Percentiles rank a stretch among this genome's conserved stretches.
These are phyloP conservation scores for Vombatus ursinus DNA, from an alignment of 2,113 vertebrate species.

Conservation along the genomic window DNA sequence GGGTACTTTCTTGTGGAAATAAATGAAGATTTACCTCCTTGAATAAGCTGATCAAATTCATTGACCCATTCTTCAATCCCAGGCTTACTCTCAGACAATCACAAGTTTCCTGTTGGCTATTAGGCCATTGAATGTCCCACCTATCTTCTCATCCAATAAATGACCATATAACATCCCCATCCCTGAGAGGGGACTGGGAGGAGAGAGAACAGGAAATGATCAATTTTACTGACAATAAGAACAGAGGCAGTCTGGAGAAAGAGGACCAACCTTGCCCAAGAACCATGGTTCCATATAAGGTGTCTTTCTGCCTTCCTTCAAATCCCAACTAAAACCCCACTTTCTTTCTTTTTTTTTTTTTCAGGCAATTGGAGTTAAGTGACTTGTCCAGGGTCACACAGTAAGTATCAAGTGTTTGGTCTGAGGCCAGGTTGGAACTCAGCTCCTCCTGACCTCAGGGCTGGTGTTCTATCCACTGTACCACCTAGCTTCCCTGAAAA, in stretches of 20 bases:
- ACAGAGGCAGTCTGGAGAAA: neutral
- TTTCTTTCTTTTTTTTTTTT: neutral
- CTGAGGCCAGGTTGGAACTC: too few species aligned
- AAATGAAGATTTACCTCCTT: neutral
- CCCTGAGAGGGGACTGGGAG: neutral
- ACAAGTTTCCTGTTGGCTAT: neutral
- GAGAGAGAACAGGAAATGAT: neutral
- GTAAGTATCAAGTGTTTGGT: too few species aligned
- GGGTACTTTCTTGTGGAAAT: neutral
- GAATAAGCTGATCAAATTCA: neutral
- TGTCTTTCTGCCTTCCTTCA: neutral
- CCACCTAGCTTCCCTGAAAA: neutral
- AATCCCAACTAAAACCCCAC: neutral
- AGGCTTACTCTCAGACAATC: neutral
- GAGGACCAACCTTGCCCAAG: neutral
- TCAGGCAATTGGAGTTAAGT: too few species aligned
- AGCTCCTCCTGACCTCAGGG: too few species aligned
- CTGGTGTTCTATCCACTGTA: too few species aligned
- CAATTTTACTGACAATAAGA: neutral
- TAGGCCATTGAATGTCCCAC: neutral
- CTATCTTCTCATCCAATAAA: neutral
- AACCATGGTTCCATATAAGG: neutral
- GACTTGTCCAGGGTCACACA: too few species aligned
- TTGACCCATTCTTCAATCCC: neutral
- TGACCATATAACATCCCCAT: neutral